Evolutionary conservation across 2,113 vertebrate genomes (phyloP), one percentile per base, ranked within the genome.

Genomic region (Sterrhoptilus dennistouni): DNA sequence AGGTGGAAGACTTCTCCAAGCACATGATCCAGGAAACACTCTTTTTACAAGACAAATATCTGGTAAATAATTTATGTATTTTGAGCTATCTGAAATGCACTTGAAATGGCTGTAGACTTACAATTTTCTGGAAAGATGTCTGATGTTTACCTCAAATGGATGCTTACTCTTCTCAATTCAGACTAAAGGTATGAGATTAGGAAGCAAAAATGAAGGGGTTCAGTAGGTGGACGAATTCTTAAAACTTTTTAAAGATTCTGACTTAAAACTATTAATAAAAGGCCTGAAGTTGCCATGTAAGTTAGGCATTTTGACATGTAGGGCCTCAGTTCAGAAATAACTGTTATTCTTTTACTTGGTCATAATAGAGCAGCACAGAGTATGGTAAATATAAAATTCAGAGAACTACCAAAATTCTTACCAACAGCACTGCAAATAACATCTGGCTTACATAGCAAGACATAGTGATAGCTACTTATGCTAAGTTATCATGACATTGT

Each of bases 1-100:
- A 99, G 99, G 98, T 99, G 54, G 98, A 99, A 94, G 98, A 98
- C 56, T 99, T 99, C 89, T 98, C 98, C 95, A 94, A 86, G 71
- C 94, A 83, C 53, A 83, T 98, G 57, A 96, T 66, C 36, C 96
- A 90, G 44, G 98, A 98, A 75, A 91, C 97, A 50, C 36, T 96
- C 11, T 80, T 96, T 91, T 90, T 97, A 64, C 95, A 97, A 94
- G 98, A 99, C 68, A 97, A 97, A 82, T 97, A 97, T 45, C 96
- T 97, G 98, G 99, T 99, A 98, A 98, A 87, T 47, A 36, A 65
- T 79, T 76, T 66, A 49, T 15, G 3, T 83, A 14, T 87, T 95
- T 92, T 72, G 16, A 50, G 20, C 49, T 86, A 66, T 8, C n/a
- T 52, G 25, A 90, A 88, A 38, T 42, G 53, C 33, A 75, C 11